These are phyloP conservation scores for Lochmaea crataegi DNA, from an alignment of 2,888 invertebrate species.

Conservation along the genomic window DNA sequence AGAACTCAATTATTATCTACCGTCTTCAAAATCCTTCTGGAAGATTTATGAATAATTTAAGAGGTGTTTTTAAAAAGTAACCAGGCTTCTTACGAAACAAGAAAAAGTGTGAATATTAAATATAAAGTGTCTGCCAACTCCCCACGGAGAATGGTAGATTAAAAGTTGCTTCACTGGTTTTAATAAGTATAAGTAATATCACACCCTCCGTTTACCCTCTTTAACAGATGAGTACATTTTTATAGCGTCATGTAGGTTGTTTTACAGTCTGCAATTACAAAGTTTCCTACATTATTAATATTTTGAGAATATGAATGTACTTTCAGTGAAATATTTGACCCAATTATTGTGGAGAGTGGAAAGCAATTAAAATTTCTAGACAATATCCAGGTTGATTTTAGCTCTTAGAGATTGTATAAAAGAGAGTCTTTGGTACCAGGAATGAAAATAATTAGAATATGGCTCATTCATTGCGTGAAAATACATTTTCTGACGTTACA, in stretches of 20 bases:
- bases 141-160: conserved; percentile 4
- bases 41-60: not conserved
- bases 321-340: too few species aligned
- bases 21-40: not conserved
- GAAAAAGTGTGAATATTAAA: conserved; percentile 24
- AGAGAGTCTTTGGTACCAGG: too few species aligned
- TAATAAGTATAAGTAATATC: conserved; percentile 7
- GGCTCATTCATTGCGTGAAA: too few species aligned
- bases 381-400: too few species aligned
- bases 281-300: not conserved
- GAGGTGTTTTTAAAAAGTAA: not conserved
- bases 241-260: not conserved
- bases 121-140: conserved; percentile 19
- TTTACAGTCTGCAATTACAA: not conserved
- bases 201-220: not conserved
- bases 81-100: not conserved
- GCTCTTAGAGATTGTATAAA: too few species aligned
- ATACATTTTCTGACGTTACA: too few species aligned
- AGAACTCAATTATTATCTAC: not conserved
- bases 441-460: too few species aligned
- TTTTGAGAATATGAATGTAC: not conserved
- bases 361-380: too few species aligned
- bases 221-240: not conserved
- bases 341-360: too few species aligned
- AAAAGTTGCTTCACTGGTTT: conserved; percentile 15